These are phyloP conservation scores for Sanderia malayensis DNA, from an alignment of 30 jellyfish, hydroid and myxozoan species.

Conservation along the genomic window DNA sequence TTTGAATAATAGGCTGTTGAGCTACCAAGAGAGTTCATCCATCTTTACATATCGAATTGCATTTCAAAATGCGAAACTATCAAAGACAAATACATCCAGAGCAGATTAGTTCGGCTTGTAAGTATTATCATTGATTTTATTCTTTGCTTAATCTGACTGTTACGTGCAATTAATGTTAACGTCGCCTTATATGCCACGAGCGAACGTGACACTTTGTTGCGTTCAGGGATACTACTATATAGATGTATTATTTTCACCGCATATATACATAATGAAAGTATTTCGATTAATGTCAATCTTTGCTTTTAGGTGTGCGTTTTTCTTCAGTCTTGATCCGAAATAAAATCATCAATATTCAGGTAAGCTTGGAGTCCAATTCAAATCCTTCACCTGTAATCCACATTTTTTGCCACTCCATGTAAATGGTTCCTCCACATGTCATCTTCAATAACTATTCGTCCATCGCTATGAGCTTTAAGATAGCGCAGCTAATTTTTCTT, in stretches of 20 bases:
- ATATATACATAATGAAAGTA: too few relatives aligned
- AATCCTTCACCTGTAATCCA: background rate
- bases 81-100: conserved; percentile 87
- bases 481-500: background rate
- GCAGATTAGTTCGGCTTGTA: conserved; percentile 92
- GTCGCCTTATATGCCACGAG: too few relatives aligned
- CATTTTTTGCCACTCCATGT: background rate
- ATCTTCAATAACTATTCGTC: background rate
- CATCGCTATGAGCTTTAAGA: background rate
- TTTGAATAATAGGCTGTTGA: conserved; percentile 94
- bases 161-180: too few relatives aligned
- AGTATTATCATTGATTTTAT: conserved; percentile 38
- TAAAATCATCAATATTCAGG: conserved; percentile 90
- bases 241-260: too few relatives aligned
- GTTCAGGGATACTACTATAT: too few relatives aligned
- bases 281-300: background rate
- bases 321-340: conserved; percentile 93
- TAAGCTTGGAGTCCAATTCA: background rate
- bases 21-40: conserved; percentile 92
- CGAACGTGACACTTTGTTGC: too few relatives aligned
- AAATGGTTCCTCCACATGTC: background rate
- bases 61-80: conserved; percentile 95
- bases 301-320: conserved; percentile 96
- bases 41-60: conserved; percentile 91
- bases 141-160: too few relatives aligned